Evolutionary conservation across 23 tunicate species (phyloP).

Genomic region (Halocynthia aurantium): DNA sequence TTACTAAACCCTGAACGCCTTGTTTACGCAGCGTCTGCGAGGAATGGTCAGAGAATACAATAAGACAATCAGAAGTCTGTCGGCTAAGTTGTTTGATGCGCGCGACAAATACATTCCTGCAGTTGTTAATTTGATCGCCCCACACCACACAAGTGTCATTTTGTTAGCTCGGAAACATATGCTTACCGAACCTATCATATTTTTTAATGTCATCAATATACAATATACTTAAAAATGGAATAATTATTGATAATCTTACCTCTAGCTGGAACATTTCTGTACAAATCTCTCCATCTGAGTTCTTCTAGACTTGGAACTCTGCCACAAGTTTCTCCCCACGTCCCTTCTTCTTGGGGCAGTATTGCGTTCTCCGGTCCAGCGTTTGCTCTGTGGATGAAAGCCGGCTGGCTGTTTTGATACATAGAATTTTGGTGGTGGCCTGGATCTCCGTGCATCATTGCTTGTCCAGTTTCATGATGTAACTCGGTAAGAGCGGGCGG

Average conservation of each 20-base stretch:
- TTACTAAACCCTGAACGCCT: too few relatives aligned
- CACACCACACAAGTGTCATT: too few relatives aligned
- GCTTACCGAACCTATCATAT: too few relatives aligned
- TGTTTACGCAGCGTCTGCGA: too few relatives aligned
- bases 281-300: constrained; percentile 49
- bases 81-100: too few relatives aligned
- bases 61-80: too few relatives aligned
- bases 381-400: background rate
- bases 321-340: background rate
- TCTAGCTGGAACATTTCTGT: constrained; percentile 55
- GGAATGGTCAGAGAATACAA: too few relatives aligned
- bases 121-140: too few relatives aligned
- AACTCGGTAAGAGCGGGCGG: constrained; percentile 20
- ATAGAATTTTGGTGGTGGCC: constrained; percentile 16
- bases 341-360: constrained; percentile 12
- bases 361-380: background rate
- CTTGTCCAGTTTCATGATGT: background rate
- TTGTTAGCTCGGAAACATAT: too few relatives aligned
- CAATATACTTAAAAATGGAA: too few relatives aligned
- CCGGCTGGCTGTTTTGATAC: constrained; percentile 12
- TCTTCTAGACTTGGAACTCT: constrained; percentile 42
- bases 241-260: constrained; percentile 34
- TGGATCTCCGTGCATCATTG: constrained; percentile 1
- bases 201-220: too few relatives aligned
- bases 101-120: too few relatives aligned